Percentiles rank a stretch among this genome's conserved stretches.
These are phyloP conservation scores for Apaloderma vittatum DNA, from an alignment of 2,113 vertebrate species.

Conservation along the genomic window DNA sequence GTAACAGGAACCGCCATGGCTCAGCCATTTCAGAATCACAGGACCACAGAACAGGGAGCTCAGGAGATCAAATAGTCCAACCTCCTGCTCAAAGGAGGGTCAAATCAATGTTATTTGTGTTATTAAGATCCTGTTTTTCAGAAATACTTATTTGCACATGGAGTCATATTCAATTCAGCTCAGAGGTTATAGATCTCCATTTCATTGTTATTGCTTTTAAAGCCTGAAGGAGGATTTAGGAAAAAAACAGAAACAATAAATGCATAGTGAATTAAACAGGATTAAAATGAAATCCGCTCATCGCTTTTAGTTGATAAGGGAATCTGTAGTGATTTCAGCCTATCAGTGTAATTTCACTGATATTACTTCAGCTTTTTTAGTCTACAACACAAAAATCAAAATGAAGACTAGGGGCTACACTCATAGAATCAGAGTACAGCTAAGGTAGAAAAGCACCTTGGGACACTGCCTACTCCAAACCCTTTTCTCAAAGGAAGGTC, in stretches of 20 bases:
- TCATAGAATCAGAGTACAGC: background rate
- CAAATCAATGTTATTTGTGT: background rate
- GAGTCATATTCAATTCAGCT: background rate
- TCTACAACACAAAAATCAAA: background rate
- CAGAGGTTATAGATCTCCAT: background rate
- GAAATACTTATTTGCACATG: background rate
- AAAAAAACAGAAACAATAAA: background rate
- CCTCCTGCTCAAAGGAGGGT: background rate
- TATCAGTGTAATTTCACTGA: background rate
- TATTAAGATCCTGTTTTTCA: background rate
- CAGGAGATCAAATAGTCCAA: background rate
- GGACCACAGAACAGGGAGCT: background rate
- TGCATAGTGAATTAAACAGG: slow-evolving; percentile 6
- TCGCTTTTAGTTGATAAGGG: background rate
- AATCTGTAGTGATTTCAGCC: background rate
- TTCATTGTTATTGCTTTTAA: slow-evolving; percentile 34
- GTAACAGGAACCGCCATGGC: background rate
- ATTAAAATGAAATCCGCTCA: slow-evolving; percentile 64
- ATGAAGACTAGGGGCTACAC: background rate
- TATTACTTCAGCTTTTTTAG: background rate
- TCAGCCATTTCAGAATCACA: slow-evolving; percentile 1
- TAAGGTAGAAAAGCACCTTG: background rate
- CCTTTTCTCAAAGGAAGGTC: background rate
- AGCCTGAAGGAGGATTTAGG: slow-evolving; percentile 45
- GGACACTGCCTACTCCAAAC: background rate